Conservation (phyloP, 2,113 vertebrate species). For the Myanophis thanlyinensis region DNA sequence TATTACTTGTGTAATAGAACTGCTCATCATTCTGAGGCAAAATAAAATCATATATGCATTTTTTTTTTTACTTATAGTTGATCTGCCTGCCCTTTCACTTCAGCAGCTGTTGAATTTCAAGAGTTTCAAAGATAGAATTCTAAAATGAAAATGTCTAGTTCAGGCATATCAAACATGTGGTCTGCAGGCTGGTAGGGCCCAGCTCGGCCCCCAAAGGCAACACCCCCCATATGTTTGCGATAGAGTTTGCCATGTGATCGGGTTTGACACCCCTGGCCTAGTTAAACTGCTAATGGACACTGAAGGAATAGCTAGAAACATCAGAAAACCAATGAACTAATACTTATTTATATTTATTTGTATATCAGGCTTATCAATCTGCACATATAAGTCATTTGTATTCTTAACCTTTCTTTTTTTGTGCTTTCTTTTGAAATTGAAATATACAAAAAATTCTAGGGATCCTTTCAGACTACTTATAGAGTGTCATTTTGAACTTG, state of each 20-base stretch:
- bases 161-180: too few species aligned
- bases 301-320: not conserved
- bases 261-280: too few species aligned
- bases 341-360: not conserved
- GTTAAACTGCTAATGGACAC: not conserved
- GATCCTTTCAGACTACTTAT: not conserved
- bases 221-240: too few species aligned
- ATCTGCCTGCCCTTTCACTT: not conserved
- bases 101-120: slow-evolving; percentile 2
- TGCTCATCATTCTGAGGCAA: slow-evolving; percentile 5
- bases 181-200: too few species aligned
- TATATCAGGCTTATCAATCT: not conserved
- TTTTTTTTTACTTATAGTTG: slow-evolving; percentile 17
- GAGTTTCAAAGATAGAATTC: not conserved
- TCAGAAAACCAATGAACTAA: not conserved
- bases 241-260: too few species aligned
- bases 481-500: not conserved
- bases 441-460: not conserved
- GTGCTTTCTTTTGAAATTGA: not conserved
- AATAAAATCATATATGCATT: slow-evolving; percentile 4
- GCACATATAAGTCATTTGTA: not conserved
- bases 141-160: not conserved
- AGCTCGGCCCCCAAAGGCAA: too few species aligned
- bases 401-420: not conserved
- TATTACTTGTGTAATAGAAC: not conserved